Evolutionary conservation across 2,888 invertebrate genomes (phyloP), one percentile per base, ranked within the genome.

Genomic region (Drosophila borealis): DNA sequence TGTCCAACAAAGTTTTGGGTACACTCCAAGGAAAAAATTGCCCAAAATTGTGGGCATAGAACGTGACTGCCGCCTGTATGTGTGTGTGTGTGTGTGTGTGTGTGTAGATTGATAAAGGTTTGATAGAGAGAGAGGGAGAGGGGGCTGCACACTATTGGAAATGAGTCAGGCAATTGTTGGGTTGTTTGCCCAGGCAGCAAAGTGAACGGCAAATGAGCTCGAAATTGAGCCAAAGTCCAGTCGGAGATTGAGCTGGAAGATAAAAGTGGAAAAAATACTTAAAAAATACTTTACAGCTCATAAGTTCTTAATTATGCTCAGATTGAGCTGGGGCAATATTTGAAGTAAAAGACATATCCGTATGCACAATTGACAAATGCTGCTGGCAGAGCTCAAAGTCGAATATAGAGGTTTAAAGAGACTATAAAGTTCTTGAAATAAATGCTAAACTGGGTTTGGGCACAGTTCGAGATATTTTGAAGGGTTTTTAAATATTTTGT

Each of bases 141-240:
- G 54, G 36, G 25, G 6, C 44, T 54, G 56, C 10, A 41, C 62
- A 46, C 62, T 54, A 80, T 82, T 85, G 68, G 56, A 85, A 82
- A 81, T 85, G 75, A 70, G 82, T 78, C 82, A 81, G 78, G 44
- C 37, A 51, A 51, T 63, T 63, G 44, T 37, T 29, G 50, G 50
- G 36, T 4, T 36, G 17, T 63, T 63, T 50, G 62, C 4, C 19
- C 42, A 50, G 14, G 21, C 57, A 68, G 44, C 41, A 10, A 19
- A n/a, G 0, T 29, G 54, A n/a, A 21, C 37, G 11, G 19, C 37
- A 53, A 61, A 49, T 17, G 3, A 14, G 33, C 9, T 25, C 21
- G n/a, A 39, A 51, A 51, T 25, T 29, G 29, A 17, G 51, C 50
- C 19, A 14, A 13, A 39, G 11, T 53, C 29, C 1, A 9, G 9